Conservation (phyloP, 2,888 invertebrate genomes). For the Lasioglossum zephyrum region DNA sequence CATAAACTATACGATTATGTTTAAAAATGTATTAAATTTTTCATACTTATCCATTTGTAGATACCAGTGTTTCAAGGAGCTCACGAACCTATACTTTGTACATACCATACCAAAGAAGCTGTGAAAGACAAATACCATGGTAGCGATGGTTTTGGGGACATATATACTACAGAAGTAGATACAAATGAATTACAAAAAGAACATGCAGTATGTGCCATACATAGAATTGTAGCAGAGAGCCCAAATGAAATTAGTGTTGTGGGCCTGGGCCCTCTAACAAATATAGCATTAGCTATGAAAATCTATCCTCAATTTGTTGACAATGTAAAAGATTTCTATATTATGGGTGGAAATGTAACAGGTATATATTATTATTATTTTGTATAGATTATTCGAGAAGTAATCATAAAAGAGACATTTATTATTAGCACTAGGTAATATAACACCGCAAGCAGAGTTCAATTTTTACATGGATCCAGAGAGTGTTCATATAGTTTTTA, state of each 20-base stretch:
- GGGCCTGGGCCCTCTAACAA: slow-evolving; percentile 91
- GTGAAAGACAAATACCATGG: slow-evolving; percentile 86
- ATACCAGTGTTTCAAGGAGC: slow-evolving; percentile 90
- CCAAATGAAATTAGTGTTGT: slow-evolving; percentile 87
- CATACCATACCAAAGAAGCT: slow-evolving; percentile 77
- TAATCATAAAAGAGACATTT: not conserved
- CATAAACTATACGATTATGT: slow-evolving; percentile 42
- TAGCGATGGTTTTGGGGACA: slow-evolving; percentile 90
- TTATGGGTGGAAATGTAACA: slow-evolving; percentile 92
- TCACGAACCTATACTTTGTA: slow-evolving; percentile 84
- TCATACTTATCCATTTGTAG: slow-evolving; percentile 81
- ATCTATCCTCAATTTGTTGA: slow-evolving; percentile 88
- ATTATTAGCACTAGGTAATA: slow-evolving; percentile 81
- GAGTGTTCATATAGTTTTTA: slow-evolving; percentile 90
- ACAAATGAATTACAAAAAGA: slow-evolving; percentile 85
- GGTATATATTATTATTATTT: slow-evolving; percentile 84
- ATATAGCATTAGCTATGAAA: slow-evolving; percentile 90
- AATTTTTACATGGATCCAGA: slow-evolving; percentile 92
- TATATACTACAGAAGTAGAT: slow-evolving; percentile 84
- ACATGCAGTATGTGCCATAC: slow-evolving; percentile 87
- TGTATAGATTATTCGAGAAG: not conserved
- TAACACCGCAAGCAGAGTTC: slow-evolving; percentile 89
- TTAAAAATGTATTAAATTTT: slow-evolving; percentile 5
- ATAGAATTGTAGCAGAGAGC: slow-evolving; percentile 86
- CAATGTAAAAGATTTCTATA: slow-evolving; percentile 88